A percentile compares a stretch with the other conserved stretches of the same genome.
Evolutionary conservation across 2,888 invertebrate species (phyloP).

Genomic region (Polymixis flavicincta): DNA sequence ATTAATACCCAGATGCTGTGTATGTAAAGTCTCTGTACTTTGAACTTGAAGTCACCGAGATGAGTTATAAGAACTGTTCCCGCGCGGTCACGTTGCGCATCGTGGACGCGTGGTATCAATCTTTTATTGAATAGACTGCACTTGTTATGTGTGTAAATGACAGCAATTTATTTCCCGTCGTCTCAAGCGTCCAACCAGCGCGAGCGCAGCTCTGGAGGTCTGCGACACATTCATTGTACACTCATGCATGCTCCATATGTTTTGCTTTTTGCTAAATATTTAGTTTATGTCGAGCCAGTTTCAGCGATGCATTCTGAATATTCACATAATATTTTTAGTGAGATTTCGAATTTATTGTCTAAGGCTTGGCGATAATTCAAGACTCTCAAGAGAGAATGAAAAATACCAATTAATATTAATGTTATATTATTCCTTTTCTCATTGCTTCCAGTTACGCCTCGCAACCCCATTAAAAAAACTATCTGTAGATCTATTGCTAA

Average conservation of each 20-base stretch:
- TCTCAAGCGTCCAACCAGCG: slow-evolving; percentile 62
- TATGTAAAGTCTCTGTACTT: not conserved
- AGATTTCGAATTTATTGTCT: slow-evolving; percentile 2
- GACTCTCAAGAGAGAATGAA: too few species aligned
- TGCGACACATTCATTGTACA: slow-evolving; percentile 66
- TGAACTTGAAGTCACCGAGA: slow-evolving; percentile 25
- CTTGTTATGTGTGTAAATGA: slow-evolving; percentile 75
- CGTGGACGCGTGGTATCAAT: slow-evolving; percentile 55
- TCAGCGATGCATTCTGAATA: slow-evolving; percentile 36
- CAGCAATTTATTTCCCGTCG: slow-evolving; percentile 81
- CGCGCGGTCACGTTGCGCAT: slow-evolving; percentile 58
- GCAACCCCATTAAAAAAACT: not conserved
- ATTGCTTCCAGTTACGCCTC: not conserved
- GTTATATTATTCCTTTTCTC: too few species aligned
- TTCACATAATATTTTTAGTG: slow-evolving; percentile 21
- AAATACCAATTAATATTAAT: too few species aligned
- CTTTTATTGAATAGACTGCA: slow-evolving; percentile 69
- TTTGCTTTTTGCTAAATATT: slow-evolving; percentile 65
- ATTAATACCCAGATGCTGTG: not conserved
- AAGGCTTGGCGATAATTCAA: not conserved
- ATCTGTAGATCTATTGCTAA: not conserved
- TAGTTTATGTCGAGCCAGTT: slow-evolving; percentile 51
- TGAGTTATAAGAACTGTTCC: slow-evolving; percentile 16
- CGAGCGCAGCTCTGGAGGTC: slow-evolving; percentile 67
- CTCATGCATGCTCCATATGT: slow-evolving; percentile 66